A percentile compares a stretch with the other conserved stretches of the same genome.
phyloP scores from a whole-genome alignment of 2,113 vertebrate species.

The Rana temporaria region DNA sequence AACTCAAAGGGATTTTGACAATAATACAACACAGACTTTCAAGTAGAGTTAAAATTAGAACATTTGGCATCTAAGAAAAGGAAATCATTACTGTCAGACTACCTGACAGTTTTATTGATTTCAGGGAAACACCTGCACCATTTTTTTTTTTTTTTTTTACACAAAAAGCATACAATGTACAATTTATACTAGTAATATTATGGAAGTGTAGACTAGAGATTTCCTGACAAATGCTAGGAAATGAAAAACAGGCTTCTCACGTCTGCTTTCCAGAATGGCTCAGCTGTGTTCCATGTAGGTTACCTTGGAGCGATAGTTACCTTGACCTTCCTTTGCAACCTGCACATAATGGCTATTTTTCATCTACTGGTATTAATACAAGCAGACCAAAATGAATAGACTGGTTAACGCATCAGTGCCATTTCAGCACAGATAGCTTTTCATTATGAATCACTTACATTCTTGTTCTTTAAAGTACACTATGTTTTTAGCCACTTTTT shows the following conservation, averaged over 20 bases:
- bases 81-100: slow-evolving; percentile 15
- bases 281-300: background rate
- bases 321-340: slow-evolving; percentile 36
- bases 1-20: slow-evolving; percentile 28
- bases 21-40: background rate
- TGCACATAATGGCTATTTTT: slow-evolving; percentile 27
- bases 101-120: slow-evolving; percentile 19
- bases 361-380: slow-evolving; percentile 30
- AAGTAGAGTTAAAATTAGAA: slow-evolving; percentile 19
- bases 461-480: background rate
- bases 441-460: slow-evolving; percentile 34
- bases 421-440: slow-evolving; percentile 13
- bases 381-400: slow-evolving; percentile 40
- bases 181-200: background rate
- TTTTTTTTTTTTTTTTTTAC: background rate
- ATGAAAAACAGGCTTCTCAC: background rate
- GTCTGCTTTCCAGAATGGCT: background rate
- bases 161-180: background rate
- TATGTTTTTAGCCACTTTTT: background rate
- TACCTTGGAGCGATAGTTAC: slow-evolving; percentile 37
- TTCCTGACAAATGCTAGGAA: slow-evolving; percentile 1
- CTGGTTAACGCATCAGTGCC: slow-evolving; percentile 19
- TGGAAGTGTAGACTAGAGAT: background rate
- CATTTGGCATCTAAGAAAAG: slow-evolving; percentile 2
- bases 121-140: slow-evolving; percentile 46